Conservation (phyloP, 2,797 vertebrate species). For the Manis crassicaudata region DNA sequence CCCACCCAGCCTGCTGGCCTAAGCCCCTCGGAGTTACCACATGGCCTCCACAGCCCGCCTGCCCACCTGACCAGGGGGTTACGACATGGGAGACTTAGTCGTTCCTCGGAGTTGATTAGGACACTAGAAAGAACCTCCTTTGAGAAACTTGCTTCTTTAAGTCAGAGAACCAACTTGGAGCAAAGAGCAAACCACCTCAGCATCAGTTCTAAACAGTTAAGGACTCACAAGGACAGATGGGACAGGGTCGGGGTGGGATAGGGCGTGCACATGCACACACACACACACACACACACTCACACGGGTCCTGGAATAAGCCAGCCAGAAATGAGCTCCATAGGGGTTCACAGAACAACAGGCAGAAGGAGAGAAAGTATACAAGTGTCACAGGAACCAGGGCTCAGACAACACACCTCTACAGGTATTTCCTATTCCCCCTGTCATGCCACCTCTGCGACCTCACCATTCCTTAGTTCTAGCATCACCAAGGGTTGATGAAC, state of each 20-base stretch:
- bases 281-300: neutral
- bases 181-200: neutral
- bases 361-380: neutral
- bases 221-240: neutral
- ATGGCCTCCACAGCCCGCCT: too few species aligned
- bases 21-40: neutral
- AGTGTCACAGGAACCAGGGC: too few species aligned
- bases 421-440: rapidly evolving
- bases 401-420: too few species aligned
- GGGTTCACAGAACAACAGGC: neutral
- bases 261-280: too few species aligned
- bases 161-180: neutral
- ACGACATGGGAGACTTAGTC: rapidly evolving
- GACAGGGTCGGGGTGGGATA: rapidly evolving
- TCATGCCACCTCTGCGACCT: neutral
- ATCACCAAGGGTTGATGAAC: neutral
- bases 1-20: neutral
- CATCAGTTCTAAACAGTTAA: neutral
- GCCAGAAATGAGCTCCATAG: neutral
- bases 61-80: neutral
- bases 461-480: neutral
- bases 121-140: neutral
- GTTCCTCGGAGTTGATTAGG: neutral
- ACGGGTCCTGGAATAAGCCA: rapidly evolving
- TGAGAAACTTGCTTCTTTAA: constrained; percentile 17